Evolutionary conservation across 35 echinoderm and acorn worm genomes (phyloP).

Genomic region (Patiria miniata): DNA sequence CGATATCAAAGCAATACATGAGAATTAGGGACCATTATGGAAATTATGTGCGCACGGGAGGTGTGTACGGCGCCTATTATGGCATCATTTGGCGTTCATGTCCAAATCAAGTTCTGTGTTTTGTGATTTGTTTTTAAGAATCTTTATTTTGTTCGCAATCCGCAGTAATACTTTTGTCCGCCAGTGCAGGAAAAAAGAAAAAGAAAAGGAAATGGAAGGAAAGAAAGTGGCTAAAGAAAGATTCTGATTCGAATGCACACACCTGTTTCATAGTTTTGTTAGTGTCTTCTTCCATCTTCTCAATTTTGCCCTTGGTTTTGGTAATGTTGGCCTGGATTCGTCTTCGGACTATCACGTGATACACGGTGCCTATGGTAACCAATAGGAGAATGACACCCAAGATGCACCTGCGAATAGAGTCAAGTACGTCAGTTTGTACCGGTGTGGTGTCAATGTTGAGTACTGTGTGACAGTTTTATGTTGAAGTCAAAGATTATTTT

Average conservation of each 20-base stretch:
- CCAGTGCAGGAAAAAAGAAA: too few relatives aligned
- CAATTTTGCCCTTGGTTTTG: not conserved
- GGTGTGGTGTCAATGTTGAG: too few relatives aligned
- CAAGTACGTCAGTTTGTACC: too few relatives aligned
- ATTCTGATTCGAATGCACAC: not conserved
- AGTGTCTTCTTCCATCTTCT: not conserved
- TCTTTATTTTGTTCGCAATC: not conserved
- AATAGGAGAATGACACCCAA: not conserved
- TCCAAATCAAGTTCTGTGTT: too few relatives aligned
- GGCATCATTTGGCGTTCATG: too few relatives aligned
- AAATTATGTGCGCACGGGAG: too few relatives aligned
- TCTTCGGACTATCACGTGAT: not conserved
- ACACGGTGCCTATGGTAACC: conserved; percentile 14
- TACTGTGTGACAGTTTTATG: too few relatives aligned
- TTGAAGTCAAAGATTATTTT: too few relatives aligned
- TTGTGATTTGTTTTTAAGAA: too few relatives aligned
- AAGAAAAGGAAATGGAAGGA: not conserved
- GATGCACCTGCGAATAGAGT: not conserved
- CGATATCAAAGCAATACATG: too few relatives aligned
- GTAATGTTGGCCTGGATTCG: not conserved
- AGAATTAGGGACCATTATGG: too few relatives aligned
- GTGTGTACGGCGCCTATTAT: too few relatives aligned
- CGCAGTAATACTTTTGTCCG: not conserved
- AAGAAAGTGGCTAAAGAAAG: not conserved
- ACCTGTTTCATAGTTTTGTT: not conserved